Evolutionary conservation across 2,797 vertebrate genomes (phyloP).

Genomic region (Pseudochirops corinnae): DNA sequence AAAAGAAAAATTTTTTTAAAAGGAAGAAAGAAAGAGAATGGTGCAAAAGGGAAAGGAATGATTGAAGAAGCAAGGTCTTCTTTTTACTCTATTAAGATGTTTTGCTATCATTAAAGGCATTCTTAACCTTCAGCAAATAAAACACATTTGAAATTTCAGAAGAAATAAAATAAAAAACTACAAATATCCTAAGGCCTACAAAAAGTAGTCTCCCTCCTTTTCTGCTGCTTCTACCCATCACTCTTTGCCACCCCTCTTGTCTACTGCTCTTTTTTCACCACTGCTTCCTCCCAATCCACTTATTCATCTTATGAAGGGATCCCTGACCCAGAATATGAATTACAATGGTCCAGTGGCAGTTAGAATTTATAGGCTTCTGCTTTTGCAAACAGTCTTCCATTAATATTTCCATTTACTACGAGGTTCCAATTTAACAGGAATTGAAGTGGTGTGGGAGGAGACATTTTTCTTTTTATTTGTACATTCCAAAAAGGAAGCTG

Average conservation of each 20-base stretch:
- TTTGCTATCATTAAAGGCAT: no score
- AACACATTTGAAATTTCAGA: no score
- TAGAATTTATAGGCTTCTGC: conserved; percentile 27
- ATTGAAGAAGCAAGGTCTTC: no score
- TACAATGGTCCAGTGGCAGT: conserved; percentile 5
- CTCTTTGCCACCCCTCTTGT: neutral
- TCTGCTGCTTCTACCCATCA: neutral
- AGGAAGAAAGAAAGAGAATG: no score
- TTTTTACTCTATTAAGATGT: no score
- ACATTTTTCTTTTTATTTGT: conserved; percentile 56
- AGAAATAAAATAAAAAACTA: neutral
- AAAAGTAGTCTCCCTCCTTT: neutral
- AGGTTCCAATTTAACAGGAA: conserved; percentile 24
- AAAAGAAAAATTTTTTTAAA: no score
- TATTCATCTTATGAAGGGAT: neutral
- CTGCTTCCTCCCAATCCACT: neutral
- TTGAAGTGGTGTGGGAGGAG: neutral
- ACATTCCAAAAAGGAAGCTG: conserved; percentile 53
- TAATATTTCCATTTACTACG: conserved; percentile 36
- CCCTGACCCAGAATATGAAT: conserved; percentile 1
- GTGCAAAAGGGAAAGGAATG: no score
- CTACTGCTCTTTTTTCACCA: neutral
- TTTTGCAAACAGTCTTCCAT: conserved; percentile 42
- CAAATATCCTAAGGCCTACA: neutral
- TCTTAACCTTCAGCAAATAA: no score